Base-by-base conservation (phyloP, 2,797 vertebrate genomes). In the Mionectes olivaceus region DNA sequence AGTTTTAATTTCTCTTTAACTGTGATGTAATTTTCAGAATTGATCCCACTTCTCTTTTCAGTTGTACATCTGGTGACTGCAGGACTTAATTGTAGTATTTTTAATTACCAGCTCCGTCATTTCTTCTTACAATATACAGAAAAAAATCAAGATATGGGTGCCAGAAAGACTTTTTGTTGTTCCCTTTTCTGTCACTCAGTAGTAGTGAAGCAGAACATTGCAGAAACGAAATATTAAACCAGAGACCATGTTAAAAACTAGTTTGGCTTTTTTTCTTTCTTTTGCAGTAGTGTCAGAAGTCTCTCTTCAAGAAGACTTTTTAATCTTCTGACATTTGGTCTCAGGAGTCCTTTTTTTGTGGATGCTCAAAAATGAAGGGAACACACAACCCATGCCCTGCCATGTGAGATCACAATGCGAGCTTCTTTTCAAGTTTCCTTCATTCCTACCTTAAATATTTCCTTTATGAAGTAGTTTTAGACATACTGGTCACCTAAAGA, bases 171-270 rank as follows among this genome's bases (percentile, higher is more conserved):
- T 61, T 61, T 89, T 76, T 93, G 44, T 84, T 86, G 17, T 83
- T 94, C 71, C 11, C 25, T 80, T 50, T 86, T 70, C n/a, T 7
- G 7, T 89, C 74, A 57, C 70, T 78, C 44, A 67, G 47, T 24
- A 83, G 60, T 64, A 89, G 33, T 44, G 56, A 83, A 82, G 84
- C 65, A 81, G 73, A 94, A 88, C 87, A 67, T 21, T 63, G 74
- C 65, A 69, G 74, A 91, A 94, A 33, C 73, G 61, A 83, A 86
- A 68, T 77, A 80, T 41, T 83, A 83, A 69, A 90, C 59, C 73
- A 73, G 64, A 64, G 10, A 70, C 10, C 22, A 30, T 49, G 52
- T 60, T 67, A 79, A 84, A 64, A 87, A 64, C 21, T 2, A 11
- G 11, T 23, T 46, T 49, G n/a, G n/a, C n/a, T 70, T 76, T 56